Percentiles rank a stretch among this genome's conserved stretches.
Evolutionary conservation across 23 tunicate genomes (phyloP).

Genomic region (Ciona savignyi): DNA sequence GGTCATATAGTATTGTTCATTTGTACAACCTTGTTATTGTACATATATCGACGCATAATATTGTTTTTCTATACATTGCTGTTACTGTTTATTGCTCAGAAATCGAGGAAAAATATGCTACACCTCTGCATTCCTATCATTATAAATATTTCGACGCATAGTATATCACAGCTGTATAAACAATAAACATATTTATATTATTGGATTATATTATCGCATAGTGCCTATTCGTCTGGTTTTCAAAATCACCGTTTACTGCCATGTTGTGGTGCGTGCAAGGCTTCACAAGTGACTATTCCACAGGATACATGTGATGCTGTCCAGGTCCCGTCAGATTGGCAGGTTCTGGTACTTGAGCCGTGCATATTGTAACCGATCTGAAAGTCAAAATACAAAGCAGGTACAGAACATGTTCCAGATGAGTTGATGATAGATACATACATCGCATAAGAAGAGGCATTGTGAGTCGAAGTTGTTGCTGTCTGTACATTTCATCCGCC

Average conservation of each 20-base stretch:
- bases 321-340: constrained; percentile 53
- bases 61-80: too few species aligned
- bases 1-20: not conserved
- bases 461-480: constrained; percentile 51
- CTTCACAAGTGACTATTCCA: constrained; percentile 48
- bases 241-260: constrained; percentile 53
- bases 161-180: not conserved
- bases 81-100: too few species aligned
- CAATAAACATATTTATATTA: too few species aligned
- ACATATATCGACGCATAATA: not conserved
- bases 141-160: not conserved
- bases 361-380: constrained; percentile 60
- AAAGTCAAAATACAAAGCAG: too few species aligned
- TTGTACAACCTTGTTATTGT: not conserved
- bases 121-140: not conserved
- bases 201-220: too few species aligned
- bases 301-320: constrained; percentile 39
- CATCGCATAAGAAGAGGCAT: constrained; percentile 36
- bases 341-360: constrained; percentile 33
- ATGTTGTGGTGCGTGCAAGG: constrained; percentile 39
- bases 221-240: too few species aligned
- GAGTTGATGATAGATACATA: constrained; percentile 5
- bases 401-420: not conserved
- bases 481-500: constrained; percentile 73
- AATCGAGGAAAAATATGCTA: too few species aligned